A percentile compares a stretch with the other conserved stretches of the same genome.
Evolutionary conservation across 2,797 vertebrate species (phyloP).

Genomic region (Todus mexicanus): DNA sequence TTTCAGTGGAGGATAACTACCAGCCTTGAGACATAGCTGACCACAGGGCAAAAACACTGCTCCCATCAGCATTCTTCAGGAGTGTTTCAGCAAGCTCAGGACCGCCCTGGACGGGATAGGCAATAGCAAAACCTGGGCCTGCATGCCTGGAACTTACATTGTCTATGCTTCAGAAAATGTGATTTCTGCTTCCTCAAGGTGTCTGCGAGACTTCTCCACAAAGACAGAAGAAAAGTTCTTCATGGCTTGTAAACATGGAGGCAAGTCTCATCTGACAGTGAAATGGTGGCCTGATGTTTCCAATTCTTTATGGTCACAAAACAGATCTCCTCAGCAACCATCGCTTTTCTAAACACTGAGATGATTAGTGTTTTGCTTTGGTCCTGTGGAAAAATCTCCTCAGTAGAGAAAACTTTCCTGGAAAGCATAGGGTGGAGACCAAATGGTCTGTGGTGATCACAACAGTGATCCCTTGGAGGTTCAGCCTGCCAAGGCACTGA

Average conservation of each 20-base stretch:
- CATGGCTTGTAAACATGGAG: background rate
- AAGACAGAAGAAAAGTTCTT: background rate
- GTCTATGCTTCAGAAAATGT: background rate
- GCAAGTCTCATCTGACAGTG: background rate
- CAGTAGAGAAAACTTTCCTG: background rate
- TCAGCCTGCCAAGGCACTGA: background rate
- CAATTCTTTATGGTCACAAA: background rate
- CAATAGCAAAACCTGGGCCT: background rate
- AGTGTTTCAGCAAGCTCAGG: background rate
- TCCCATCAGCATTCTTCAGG: background rate
- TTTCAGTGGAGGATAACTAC: background rate
- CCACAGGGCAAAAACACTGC: slow-evolving; percentile 11
- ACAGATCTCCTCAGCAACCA: background rate
- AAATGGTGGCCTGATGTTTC: background rate
- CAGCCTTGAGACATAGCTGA: background rate
- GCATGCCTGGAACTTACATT: fast-evolving
- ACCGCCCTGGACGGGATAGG: background rate
- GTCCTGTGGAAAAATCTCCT: background rate
- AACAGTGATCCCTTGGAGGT: background rate
- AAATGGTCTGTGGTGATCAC: background rate
- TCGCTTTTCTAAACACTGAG: background rate
- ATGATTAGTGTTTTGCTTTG: background rate
- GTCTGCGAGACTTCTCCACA: background rate
- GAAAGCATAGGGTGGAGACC: background rate
- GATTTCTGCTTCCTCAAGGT: background rate